These are phyloP conservation scores for Manis pentadactyla DNA, from an alignment of 2,797 vertebrate genomes.

Conservation along the genomic window DNA sequence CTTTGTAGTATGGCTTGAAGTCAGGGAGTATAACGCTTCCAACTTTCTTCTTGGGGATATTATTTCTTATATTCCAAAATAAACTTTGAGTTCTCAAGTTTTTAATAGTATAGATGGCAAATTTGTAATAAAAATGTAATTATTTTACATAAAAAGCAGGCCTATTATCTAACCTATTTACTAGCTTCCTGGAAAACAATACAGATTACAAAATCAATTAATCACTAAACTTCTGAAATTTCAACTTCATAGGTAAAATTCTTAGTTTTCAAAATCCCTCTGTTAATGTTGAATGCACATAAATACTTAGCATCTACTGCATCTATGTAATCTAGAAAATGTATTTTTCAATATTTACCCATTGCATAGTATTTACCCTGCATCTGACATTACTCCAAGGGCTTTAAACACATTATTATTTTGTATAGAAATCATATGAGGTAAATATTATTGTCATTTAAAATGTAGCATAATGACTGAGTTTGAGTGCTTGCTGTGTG, in stretches of 20 bases:
- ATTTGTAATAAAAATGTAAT: background rate
- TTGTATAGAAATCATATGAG: background rate
- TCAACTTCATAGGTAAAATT: background rate
- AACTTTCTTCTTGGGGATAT: background rate
- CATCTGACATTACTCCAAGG: background rate
- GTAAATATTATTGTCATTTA: background rate
- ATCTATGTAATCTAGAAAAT: background rate
- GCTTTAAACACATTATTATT: background rate
- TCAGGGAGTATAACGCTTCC: too few relatives aligned
- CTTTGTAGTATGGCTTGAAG: too few relatives aligned
- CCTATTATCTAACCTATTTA: background rate
- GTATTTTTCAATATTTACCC: background rate
- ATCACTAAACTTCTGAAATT: background rate
- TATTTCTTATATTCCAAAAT: background rate
- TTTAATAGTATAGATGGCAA: background rate
- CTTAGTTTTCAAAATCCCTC: background rate
- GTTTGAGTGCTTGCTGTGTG: background rate
- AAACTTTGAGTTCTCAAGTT: background rate
- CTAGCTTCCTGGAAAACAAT: background rate
- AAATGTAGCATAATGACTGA: background rate
- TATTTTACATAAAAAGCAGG: background rate
- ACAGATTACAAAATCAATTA: background rate
- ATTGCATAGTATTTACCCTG: background rate
- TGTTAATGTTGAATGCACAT: background rate
- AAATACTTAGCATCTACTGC: background rate